A percentile compares a stretch with the other conserved stretches of the same genome.
Evolutionary conservation across 2,797 vertebrate species (phyloP).

Genomic region (Spinus olivaceus): DNA sequence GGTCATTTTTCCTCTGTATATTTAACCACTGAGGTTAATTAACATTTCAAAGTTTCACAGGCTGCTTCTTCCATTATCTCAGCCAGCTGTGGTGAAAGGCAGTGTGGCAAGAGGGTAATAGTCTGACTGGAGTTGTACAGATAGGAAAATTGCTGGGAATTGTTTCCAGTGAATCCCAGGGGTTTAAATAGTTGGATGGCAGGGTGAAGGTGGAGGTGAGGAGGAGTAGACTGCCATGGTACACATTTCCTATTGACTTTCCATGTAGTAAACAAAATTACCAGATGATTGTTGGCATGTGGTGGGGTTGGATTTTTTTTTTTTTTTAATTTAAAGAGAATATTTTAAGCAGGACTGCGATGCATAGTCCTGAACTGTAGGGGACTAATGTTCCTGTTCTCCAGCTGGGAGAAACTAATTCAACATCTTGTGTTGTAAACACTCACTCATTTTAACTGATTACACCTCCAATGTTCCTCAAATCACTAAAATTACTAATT

Average conservation of each 20-base stretch:
- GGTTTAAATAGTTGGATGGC: neutral
- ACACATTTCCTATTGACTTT: neutral
- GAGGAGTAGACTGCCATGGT: neutral
- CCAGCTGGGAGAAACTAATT: slow-evolving; percentile 81
- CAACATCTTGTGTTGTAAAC: slow-evolving; percentile 83
- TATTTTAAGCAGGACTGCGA: slow-evolving; percentile 65
- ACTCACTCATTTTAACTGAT: slow-evolving; percentile 88
- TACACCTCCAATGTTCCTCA: slow-evolving; percentile 88
- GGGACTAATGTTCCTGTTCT: slow-evolving; percentile 75
- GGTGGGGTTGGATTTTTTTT: neutral
- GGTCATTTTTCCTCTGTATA: slow-evolving; percentile 45
- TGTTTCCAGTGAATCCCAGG: neutral
- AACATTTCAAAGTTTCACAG: slow-evolving; percentile 31
- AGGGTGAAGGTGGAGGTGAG: neutral
- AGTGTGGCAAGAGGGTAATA: neutral
- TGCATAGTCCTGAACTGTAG: slow-evolving; percentile 68
- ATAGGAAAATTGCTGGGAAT: neutral
- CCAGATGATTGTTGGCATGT: slow-evolving; percentile 35
- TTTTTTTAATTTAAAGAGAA: slow-evolving; percentile 52
- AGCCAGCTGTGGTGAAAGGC: neutral
- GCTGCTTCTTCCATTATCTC: slow-evolving; percentile 5
- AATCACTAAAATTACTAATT: slow-evolving; percentile 95
- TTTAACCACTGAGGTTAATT: slow-evolving; percentile 37
- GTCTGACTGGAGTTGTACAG: neutral
- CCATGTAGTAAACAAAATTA: slow-evolving; percentile 52